A percentile compares a stretch with the other conserved stretches of the same genome.
phyloP scores from a whole-genome alignment of 1,140 invertebrate genomes.

The Caerostris darwini region DNA sequence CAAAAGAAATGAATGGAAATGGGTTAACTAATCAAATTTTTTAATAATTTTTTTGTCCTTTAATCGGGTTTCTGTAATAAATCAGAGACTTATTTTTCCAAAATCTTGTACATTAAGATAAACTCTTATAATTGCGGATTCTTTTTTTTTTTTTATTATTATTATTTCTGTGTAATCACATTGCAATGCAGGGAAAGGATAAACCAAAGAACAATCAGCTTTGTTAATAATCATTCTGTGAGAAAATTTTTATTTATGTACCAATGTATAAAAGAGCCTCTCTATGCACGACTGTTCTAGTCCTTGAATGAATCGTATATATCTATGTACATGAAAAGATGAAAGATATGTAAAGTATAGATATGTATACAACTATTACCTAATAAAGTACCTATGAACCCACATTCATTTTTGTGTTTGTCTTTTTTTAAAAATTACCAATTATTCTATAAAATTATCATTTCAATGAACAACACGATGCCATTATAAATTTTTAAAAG shows the following conservation, averaged over 20 bases:
- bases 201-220: constrained; percentile 54
- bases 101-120: no score
- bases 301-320: constrained; percentile 37
- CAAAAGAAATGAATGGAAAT: no score
- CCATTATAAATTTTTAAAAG: no score
- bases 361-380: constrained; percentile 49
- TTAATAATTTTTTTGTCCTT: neutral
- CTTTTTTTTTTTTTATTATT: no score
- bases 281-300: constrained; percentile 43
- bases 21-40: neutral
- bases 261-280: constrained; percentile 23
- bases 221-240: neutral
- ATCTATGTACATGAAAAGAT: constrained; percentile 18
- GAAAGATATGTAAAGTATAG: constrained; percentile 46
- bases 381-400: constrained; percentile 46
- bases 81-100: no score
- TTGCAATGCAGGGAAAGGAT: neutral
- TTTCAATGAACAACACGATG: no score
- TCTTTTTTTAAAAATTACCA: neutral
- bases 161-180: neutral
- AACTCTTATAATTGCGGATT: no score
- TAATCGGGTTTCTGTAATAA: no score
- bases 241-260: constrained; percentile 42
- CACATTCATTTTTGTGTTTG: neutral
- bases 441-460: no score